phyloP scores from a whole-genome alignment of 1,140 invertebrate species.

The Lepidostoma basale region DNA sequence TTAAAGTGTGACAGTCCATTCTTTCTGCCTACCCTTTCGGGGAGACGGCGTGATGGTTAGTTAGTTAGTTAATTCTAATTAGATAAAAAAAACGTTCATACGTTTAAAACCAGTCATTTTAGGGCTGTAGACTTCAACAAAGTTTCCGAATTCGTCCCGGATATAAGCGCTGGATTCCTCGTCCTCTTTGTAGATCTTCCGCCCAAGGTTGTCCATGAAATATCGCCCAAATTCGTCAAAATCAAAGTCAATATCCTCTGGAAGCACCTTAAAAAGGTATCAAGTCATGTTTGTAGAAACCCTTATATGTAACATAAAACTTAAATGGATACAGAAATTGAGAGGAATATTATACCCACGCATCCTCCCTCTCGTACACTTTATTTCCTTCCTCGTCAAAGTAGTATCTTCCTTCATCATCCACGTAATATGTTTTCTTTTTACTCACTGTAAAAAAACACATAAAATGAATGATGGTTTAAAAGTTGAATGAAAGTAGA shows the following conservation, averaged over 20 bases:
- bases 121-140: slow-evolving; percentile 3
- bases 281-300: neutral
- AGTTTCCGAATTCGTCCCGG: slow-evolving; percentile 21
- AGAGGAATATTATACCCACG: neutral
- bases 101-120: neutral
- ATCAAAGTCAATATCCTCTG: slow-evolving; percentile 16
- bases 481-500: neutral
- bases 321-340: neutral
- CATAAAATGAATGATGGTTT: neutral
- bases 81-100: too few species aligned
- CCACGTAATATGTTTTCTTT: neutral
- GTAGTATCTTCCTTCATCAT: slow-evolving; percentile 6
- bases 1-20: too few species aligned
- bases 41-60: too few species aligned
- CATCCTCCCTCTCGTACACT: neutral
- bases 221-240: slow-evolving; percentile 25
- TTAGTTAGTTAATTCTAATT: too few species aligned
- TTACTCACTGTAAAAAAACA: neutral
- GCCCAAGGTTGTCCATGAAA: slow-evolving; percentile 10
- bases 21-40: too few species aligned
- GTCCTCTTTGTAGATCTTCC: slow-evolving; percentile 20
- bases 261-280: neutral
- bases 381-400: neutral
- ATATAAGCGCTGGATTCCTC: slow-evolving; percentile 14
- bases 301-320: neutral